phyloP scores from a whole-genome alignment of 2,113 vertebrate genomes.

The Indicator indicator region DNA sequence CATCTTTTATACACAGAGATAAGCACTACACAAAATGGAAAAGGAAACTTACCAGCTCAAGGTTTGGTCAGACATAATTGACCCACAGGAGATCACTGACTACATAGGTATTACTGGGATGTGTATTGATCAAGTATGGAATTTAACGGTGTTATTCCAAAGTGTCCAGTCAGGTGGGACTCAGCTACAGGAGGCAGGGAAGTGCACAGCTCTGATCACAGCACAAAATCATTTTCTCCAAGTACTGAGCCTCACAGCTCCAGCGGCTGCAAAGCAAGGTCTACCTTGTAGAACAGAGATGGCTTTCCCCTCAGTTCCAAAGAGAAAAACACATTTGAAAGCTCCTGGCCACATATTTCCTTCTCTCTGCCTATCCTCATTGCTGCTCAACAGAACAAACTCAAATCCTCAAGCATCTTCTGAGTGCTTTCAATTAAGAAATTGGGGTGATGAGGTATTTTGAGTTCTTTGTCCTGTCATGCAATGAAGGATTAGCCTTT shows the following conservation, averaged over 20 bases:
- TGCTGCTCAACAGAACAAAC: not conserved
- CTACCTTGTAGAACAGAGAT: not conserved
- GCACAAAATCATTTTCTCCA: not conserved
- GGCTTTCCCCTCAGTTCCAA: not conserved
- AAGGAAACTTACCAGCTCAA: not conserved
- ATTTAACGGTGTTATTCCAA: not conserved
- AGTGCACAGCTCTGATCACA: not conserved
- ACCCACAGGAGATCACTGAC: not conserved
- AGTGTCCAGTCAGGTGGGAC: not conserved
- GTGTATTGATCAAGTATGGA: not conserved
- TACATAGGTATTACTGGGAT: not conserved
- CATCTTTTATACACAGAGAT: not conserved
- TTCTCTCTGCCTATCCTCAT: not conserved
- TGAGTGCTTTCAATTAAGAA: not conserved
- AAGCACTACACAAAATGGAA: not conserved
- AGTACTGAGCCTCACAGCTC: not conserved
- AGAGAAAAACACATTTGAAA: not conserved
- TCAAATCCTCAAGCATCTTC: not conserved
- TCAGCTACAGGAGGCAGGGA: not conserved
- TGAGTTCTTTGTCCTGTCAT: conserved; percentile 27
- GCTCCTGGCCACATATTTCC: not conserved
- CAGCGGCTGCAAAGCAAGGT: not conserved
- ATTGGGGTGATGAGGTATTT: not conserved
- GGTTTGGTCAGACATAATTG: not conserved
- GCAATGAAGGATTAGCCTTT: conserved; percentile 34